These are phyloP conservation scores for Sebastes goodei DNA, from an alignment of 2,797 vertebrate genomes.

Conservation along the genomic window DNA sequence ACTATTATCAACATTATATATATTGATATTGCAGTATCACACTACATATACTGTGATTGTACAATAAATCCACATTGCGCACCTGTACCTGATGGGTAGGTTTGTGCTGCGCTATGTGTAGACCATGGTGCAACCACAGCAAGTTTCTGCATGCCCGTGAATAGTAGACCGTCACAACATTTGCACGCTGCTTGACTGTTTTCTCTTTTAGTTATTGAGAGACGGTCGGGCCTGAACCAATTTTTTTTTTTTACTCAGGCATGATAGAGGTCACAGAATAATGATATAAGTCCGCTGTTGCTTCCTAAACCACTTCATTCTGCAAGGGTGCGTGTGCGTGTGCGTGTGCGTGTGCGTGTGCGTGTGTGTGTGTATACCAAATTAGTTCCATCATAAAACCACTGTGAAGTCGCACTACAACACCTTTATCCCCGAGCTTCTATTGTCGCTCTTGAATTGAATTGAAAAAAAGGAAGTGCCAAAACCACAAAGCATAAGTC, in stretches of 20 bases:
- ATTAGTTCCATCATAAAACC: not conserved
- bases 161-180: not conserved
- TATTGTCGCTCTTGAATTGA: not conserved
- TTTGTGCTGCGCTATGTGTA: not conserved
- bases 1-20: too few species aligned
- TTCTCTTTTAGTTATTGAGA: not conserved
- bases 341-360: not conserved
- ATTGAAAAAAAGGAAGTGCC: slow-evolving; percentile 34
- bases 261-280: too few species aligned
- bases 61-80: not conserved
- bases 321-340: not conserved
- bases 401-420: not conserved
- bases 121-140: not conserved
- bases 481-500: not conserved
- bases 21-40: not conserved
- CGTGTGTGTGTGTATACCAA: too few species aligned
- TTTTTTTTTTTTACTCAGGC: too few species aligned
- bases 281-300: not conserved
- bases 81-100: not conserved
- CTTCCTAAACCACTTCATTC: not conserved
- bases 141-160: not conserved
- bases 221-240: not conserved
- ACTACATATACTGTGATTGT: not conserved
- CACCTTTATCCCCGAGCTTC: not conserved
- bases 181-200: not conserved